Base-by-base conservation (phyloP, 2,113 vertebrate species). In the Solenodon paradoxus region DNA sequence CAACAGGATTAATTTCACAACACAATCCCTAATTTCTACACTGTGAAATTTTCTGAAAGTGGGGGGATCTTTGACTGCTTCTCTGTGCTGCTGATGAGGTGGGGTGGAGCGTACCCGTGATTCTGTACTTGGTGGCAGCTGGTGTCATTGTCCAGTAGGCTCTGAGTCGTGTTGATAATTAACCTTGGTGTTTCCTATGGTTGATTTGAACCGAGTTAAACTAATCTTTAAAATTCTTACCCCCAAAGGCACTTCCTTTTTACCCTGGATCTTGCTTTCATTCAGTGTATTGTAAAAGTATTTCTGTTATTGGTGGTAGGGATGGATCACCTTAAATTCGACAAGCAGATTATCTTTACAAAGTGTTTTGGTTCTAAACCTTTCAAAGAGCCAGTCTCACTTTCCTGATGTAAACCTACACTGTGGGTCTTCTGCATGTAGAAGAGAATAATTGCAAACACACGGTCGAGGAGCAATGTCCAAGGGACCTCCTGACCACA, bases 221-320 rank as follows among this genome's bases (percentile, higher is more conserved):
- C 6, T 8, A 9, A 53, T 38, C 78, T 95, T 89, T 93, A 57
- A 81, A 90, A 78, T 91, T 7, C 42, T 85, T 82, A 32, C 8
- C 11, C n/a, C 7, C 10, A 75, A 86, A 93, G 64, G 16, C 28
- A 53, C 38, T 78, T 93, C 38, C 38, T 63, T n/a, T 90, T 77
- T 83, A 55, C 63, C 32, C 2, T 82, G 12, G 19, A 30, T 35
- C 96, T 96, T 96, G 49, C 40, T 95, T 81, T 95, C 68, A 64
- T 71, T 90, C 10, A 35, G 30, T 49, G 40, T 42, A 22, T 64
- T 92, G 88, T 38, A 28, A 88, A 93, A 95, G 63, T 61, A 42
- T 94, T 88, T 95, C 61, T 91, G 74, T 80, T 10, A 24, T 75
- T 71, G 45, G 30, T 92, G 30, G 64, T 93, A 49, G 16, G 24